Evolutionary conservation across 2,888 invertebrate species (phyloP), one percentile per base, ranked within the genome.

Genomic region (Eristalis pertinax): DNA sequence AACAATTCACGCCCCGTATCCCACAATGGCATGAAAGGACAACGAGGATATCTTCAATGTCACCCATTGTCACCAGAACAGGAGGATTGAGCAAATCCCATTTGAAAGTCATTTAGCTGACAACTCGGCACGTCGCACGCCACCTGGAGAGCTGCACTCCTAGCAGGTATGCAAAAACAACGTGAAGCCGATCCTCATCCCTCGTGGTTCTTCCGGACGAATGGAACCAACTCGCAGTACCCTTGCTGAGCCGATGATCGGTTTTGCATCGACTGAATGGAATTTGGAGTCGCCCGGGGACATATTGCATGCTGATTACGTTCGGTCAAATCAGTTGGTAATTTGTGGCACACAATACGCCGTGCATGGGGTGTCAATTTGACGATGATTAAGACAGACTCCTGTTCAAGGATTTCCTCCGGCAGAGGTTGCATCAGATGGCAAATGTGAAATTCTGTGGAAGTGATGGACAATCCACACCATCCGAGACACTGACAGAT

Each of bases 1-100:
- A 88, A 86, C 86, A 88, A 76, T 84, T 89, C 89, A 89, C 89
- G 88, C 89, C 89, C 84, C 43, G 50, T 32, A 58, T 32, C 32
- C 63, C 62, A 67, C 68, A 73, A 64, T 67, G 15, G 11, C 4
- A 5, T 26, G n/a, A 43, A 29, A 43, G 58, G 50, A 72, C 72
- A 26, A 65, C 60, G 60, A 64, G 38, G 19, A 67, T 63, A 38
- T 69, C 11, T 62, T 67, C 72, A 85, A 81, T 77, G 60, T n/a
- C 75, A 81, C 41, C 63, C 26, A 76, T 80, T 76, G 63, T 76
- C 43, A 19, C 15, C 11, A 26, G 43, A 38, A 56, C 41, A 62
- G n/a, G 74, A 26, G 56, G 56, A 62, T 67, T 72, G 22, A 67
- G 70, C 62, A 87, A 72, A 87, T 76, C 79, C 72, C 19, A 87